Conservation (phyloP, 2,797 vertebrate species). For the Xenopus petersii region DNA sequence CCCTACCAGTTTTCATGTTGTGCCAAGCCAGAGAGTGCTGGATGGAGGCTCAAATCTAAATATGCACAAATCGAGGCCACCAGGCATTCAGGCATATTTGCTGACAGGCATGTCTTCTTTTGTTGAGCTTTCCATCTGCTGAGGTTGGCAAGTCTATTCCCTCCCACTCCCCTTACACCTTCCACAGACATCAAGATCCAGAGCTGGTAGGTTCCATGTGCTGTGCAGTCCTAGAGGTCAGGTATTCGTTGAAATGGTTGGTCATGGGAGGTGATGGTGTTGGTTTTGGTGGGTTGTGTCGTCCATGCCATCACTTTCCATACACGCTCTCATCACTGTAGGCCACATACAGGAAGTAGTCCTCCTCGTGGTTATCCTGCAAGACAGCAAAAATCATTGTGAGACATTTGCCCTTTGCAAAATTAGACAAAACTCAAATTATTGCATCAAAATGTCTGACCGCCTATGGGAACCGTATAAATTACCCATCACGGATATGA, state of each 20-base stretch:
- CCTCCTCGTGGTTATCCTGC: conserved; percentile 94
- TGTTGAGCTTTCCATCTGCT: conserved; percentile 15
- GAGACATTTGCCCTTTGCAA: too few species aligned
- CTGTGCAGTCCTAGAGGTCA: conserved; percentile 38
- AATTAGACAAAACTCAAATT: too few species aligned
- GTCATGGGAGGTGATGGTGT: conserved; percentile 8
- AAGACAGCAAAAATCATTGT: background rate
- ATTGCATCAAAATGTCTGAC: too few species aligned
- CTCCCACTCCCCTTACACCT: conserved; percentile 9
- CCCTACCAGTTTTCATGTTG: background rate
- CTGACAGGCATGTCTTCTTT: background rate
- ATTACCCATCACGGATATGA: too few species aligned
- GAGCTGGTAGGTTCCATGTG: conserved; percentile 8
- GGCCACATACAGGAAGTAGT: conserved; percentile 95
- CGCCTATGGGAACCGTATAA: too few species aligned
- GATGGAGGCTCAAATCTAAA: background rate
- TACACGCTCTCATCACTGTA: conserved; percentile 98
- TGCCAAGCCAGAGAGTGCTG: background rate
- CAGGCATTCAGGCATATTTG: background rate
- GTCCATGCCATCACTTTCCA: conserved; percentile 74
- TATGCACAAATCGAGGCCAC: background rate
- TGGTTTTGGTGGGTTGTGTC: conserved; percentile 5
- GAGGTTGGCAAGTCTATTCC: background rate
- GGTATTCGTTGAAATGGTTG: conserved; percentile 29
- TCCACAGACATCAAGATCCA: conserved; percentile 16